A percentile compares a stretch with the other conserved stretches of the same genome.
phyloP scores from a whole-genome alignment of 2,113 vertebrate species.

The Ctenodactylus gundi region DNA sequence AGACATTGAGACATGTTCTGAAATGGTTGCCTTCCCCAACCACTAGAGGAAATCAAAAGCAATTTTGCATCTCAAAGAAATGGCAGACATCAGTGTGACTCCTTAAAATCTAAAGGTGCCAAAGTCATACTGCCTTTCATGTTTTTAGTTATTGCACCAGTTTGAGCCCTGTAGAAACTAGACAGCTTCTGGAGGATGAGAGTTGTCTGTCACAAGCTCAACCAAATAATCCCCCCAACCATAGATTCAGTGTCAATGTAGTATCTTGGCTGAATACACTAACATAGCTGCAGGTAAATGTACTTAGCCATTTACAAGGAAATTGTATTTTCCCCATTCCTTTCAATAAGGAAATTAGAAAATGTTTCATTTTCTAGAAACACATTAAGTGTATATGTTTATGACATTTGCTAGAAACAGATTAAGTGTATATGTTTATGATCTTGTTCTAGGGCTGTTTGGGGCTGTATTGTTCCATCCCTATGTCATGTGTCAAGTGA shows the following conservation, averaged over 20 bases:
- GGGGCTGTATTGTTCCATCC: not conserved
- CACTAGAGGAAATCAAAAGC: not conserved
- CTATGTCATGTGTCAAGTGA: not conserved
- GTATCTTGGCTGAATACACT: not conserved
- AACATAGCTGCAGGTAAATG: not conserved
- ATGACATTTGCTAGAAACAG: too few species aligned
- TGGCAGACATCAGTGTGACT: not conserved
- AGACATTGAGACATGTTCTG: not conserved
- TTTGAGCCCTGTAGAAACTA: not conserved
- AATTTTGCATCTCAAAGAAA: not conserved
- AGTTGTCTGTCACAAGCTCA: not conserved
- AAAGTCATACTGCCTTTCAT: not conserved
- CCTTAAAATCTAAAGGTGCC: not conserved
- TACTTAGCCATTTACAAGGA: not conserved
- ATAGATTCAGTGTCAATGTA: not conserved
- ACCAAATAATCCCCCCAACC: not conserved
- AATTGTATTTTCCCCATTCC: not conserved
- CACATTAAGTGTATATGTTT: too few species aligned
- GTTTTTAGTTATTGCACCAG: not conserved
- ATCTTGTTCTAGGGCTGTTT: not conserved
- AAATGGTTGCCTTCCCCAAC: not conserved
- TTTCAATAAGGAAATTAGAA: not conserved
- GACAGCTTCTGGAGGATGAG: not conserved
- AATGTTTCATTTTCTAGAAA: not conserved
- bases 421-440: too few species aligned